Percentiles rank a stretch among this genome's conserved stretches.
Evolutionary conservation across 1,140 invertebrate genomes (phyloP).

Genomic region (Cecropterus lyciades): DNA sequence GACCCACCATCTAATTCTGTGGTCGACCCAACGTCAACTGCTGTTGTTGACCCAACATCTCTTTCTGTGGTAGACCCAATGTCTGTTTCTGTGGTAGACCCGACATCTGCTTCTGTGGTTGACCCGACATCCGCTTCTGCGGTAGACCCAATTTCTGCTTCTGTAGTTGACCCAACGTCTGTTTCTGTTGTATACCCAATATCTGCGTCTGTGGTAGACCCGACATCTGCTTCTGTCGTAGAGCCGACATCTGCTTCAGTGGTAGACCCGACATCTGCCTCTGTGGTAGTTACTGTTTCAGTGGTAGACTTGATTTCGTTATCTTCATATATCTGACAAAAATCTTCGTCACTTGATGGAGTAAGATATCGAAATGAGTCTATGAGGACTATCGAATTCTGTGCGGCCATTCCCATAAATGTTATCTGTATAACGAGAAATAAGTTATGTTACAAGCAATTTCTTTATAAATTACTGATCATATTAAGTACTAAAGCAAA

Average conservation of each 20-base stretch:
- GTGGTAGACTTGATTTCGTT: slow-evolving; percentile 19
- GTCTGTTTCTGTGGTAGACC: no score
- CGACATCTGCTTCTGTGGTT: no score
- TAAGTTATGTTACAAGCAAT: neutral
- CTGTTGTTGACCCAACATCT: neutral
- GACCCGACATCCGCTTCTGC: no score
- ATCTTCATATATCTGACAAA: slow-evolving; percentile 49
- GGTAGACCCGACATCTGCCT: neutral
- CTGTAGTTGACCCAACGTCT: neutral
- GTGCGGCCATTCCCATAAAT: slow-evolving; percentile 42
- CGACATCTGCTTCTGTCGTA: no score
- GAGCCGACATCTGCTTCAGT: neutral
- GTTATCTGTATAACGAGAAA: slow-evolving; percentile 43
- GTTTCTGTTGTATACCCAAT: no score
- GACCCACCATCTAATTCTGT: neutral
- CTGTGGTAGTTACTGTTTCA: slow-evolving; percentile 9
- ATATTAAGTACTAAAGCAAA: no score
- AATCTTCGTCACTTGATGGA: slow-evolving; percentile 36
- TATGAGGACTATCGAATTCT: slow-evolving; percentile 44
- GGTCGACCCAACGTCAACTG: neutral
- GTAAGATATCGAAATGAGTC: slow-evolving; percentile 54
- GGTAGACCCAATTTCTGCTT: no score
- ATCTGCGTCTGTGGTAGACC: no score
- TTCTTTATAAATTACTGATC: no score
- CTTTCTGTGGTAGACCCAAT: slow-evolving; percentile 17